Percentiles rank a stretch among this genome's conserved stretches.
Evolutionary conservation across 2,888 invertebrate genomes (phyloP).

Genomic region (Drosophila koepferae): DNA sequence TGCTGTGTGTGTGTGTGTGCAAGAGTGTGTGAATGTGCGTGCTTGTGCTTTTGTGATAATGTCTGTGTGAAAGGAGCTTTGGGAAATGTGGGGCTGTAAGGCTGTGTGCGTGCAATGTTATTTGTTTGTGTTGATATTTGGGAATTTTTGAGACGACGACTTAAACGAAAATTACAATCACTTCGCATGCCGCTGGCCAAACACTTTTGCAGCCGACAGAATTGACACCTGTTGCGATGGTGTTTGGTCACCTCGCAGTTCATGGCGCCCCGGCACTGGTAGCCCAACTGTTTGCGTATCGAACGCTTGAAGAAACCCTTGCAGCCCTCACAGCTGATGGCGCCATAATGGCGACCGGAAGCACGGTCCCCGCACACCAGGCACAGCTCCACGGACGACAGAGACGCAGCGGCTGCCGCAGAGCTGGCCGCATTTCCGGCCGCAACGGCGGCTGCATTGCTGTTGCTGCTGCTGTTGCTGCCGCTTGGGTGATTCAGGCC

Average conservation of each 20-base stretch:
- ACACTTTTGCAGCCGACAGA: conserved; percentile 98
- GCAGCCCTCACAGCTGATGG: conserved; percentile 96
- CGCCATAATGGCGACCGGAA: conserved; percentile 97
- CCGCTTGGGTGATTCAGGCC: conserved; percentile 60
- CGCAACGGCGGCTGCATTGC: conserved; percentile 41
- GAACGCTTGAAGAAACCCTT: conserved; percentile 99
- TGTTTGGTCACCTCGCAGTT: conserved; percentile 99
- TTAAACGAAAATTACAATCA: conserved; percentile 92
- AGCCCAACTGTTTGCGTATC: conserved; percentile 98
- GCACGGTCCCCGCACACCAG: conserved; percentile 98
- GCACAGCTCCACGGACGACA: conserved; percentile 89
- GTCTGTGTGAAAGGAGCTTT: background rate
- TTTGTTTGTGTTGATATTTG: conserved; percentile 6
- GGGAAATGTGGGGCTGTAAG: background rate
- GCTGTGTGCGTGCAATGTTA: conserved; percentile 27
- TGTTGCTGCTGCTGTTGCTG: conserved; percentile 30
- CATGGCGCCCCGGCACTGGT: conserved; percentile 97
- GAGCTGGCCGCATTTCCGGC: conserved; percentile 61
- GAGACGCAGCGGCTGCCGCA: conserved; percentile 54
- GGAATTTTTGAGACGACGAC: conserved; percentile 80
- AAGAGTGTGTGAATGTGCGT: background rate
- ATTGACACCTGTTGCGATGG: conserved; percentile 99
- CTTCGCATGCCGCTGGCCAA: conserved; percentile 99
- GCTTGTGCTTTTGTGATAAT: conserved; percentile 17
- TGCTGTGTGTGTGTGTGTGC: background rate